Evolutionary conservation across 2,888 invertebrate species (phyloP).

Genomic region (Lithophane ornitopus): DNA sequence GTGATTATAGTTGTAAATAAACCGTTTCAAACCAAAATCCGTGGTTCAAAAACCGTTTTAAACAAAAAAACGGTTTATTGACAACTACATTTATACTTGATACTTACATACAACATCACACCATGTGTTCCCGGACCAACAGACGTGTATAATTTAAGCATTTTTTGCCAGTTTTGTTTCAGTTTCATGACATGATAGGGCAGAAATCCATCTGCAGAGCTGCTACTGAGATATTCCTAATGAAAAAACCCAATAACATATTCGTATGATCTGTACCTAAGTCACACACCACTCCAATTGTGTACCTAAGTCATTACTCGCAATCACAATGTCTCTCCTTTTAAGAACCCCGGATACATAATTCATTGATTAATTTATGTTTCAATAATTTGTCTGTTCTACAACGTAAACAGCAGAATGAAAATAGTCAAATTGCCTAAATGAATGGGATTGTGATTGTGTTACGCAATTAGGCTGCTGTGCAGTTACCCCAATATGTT

Average conservation of each 20-base stretch:
- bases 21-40: too few species aligned
- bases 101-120: not conserved
- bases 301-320: not conserved
- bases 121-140: not conserved
- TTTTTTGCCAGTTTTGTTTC: not conserved
- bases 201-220: not conserved
- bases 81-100: too few species aligned
- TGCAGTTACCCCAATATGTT: slow-evolving; percentile 49
- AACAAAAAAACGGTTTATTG: too few species aligned
- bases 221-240: too few species aligned
- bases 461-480: too few species aligned
- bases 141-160: too few species aligned
- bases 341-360: not conserved
- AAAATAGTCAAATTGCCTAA: not conserved
- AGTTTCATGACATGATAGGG: not conserved
- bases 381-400: not conserved
- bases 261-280: slow-evolving; percentile 20
- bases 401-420: not conserved
- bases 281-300: not conserved
- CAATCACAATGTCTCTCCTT: not conserved
- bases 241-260: not conserved
- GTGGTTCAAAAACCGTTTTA: too few species aligned
- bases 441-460: not conserved
- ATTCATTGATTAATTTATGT: not conserved
- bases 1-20: too few species aligned